These are phyloP conservation scores for Corydoras maculifer DNA, from an alignment of 2,113 vertebrate species.

Conservation along the genomic window DNA sequence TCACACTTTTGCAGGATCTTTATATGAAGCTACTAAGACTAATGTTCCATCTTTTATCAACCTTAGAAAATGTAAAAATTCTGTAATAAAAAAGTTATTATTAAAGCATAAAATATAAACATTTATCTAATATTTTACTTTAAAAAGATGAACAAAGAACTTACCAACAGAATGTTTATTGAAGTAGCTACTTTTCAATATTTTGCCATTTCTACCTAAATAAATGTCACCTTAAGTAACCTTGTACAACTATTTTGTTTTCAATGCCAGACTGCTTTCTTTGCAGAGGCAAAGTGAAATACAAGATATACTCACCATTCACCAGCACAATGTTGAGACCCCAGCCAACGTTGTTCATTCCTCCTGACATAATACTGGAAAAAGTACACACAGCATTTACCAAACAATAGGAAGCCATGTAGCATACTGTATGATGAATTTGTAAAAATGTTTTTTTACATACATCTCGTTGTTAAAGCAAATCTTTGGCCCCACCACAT, in stretches of 20 bases:
- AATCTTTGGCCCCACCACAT: slow-evolving; percentile 76
- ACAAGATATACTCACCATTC: slow-evolving; percentile 68
- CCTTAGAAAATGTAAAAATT: slow-evolving; percentile 56
- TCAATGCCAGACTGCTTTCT: not conserved
- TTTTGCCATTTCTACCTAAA: slow-evolving; percentile 62
- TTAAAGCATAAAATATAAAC: not conserved
- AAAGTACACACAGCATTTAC: slow-evolving; percentile 1
- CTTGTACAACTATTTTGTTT: not conserved
- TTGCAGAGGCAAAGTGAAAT: too few relatives aligned
- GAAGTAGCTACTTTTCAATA: slow-evolving; percentile 51
- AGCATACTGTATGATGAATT: too few relatives aligned
- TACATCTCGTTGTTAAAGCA: slow-evolving; percentile 75
- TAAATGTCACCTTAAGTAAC: not conserved
- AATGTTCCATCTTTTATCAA: slow-evolving; percentile 58
- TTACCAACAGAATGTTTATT: slow-evolving; percentile 69
- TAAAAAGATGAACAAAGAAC: slow-evolving; percentile 15
- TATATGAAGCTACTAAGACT: slow-evolving; percentile 72
- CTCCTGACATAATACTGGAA: slow-evolving; percentile 74
- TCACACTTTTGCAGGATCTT: slow-evolving; percentile 76
- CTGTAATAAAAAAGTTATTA: too few relatives aligned
- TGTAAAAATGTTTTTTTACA: slow-evolving; percentile 37
- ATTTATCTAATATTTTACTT: not conserved
- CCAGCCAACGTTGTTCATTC: slow-evolving; percentile 72
- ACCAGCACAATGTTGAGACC: slow-evolving; percentile 78
- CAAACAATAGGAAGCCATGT: not conserved